Conservation (phyloP, 2,888 invertebrate species). For the Spatulosminthurus flaviceps region DNA sequence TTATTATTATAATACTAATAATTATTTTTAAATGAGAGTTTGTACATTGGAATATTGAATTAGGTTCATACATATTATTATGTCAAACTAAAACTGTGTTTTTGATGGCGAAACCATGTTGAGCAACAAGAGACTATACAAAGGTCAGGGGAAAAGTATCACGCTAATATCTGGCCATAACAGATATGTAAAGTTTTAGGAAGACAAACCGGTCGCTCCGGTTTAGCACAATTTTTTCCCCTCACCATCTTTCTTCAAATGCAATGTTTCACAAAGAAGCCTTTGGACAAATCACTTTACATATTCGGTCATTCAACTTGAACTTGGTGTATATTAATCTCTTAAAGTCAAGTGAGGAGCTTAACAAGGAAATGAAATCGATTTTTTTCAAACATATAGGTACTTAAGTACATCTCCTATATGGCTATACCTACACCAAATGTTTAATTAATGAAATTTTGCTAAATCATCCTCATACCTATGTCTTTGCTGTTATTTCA, state of each 20-base stretch:
- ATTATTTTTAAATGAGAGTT: background rate
- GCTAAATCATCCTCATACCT: too few relatives aligned
- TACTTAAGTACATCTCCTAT: too few relatives aligned
- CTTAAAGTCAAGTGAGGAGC: too few relatives aligned
- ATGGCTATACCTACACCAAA: too few relatives aligned
- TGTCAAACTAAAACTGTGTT: background rate
- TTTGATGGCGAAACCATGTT: background rate
- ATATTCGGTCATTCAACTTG: constrained; percentile 53
- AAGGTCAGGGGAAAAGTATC: constrained; percentile 40
- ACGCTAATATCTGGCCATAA: constrained; percentile 7
- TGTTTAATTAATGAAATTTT: too few relatives aligned
- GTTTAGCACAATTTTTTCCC: constrained; percentile 46
- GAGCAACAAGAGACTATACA: too few relatives aligned
- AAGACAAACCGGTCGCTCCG: constrained; percentile 61
- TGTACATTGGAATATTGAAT: background rate
- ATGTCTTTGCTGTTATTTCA: too few relatives aligned
- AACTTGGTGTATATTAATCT: constrained; percentile 20
- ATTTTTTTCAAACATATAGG: too few relatives aligned
- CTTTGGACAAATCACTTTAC: constrained; percentile 8
- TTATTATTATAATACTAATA: too few relatives aligned
- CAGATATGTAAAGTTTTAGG: constrained; percentile 8
- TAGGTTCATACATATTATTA: too few relatives aligned
- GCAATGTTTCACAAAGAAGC: background rate
- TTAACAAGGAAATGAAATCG: too few relatives aligned
- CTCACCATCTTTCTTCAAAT: background rate